Conservation (phyloP, 2,113 vertebrate species). For the Gallinago media region DNA sequence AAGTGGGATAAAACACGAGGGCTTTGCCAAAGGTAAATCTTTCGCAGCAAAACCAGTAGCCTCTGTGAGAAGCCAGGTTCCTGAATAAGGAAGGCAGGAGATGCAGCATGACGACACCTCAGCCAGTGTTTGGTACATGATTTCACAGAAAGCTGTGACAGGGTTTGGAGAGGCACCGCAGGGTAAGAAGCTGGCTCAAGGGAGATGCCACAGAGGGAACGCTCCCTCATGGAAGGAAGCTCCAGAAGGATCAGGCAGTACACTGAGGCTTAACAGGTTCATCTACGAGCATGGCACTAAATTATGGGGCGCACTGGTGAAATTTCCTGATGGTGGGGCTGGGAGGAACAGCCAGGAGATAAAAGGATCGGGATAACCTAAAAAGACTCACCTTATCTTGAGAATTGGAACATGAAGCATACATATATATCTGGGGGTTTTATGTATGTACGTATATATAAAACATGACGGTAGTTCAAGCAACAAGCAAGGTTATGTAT, state of each 20-base stretch:
- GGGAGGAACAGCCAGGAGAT: background rate
- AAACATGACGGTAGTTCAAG: background rate
- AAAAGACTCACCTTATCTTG: background rate
- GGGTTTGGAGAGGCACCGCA: background rate
- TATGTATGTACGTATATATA: background rate
- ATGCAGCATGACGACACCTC: background rate
- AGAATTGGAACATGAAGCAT: background rate
- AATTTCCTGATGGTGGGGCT: background rate
- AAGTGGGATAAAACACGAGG: background rate
- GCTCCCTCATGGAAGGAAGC: background rate
- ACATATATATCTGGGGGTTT: background rate
- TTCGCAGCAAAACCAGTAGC: background rate
- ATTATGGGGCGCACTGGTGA: background rate
- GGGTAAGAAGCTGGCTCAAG: background rate
- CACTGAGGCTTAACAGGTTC: background rate
- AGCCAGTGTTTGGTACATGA: accelerated
- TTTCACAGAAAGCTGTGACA: background rate
- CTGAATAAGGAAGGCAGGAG: background rate
- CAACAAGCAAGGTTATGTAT: background rate
- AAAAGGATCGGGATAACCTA: background rate
- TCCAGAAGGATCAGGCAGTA: background rate
- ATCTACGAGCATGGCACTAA: too few relatives aligned
- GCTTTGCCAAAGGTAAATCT: background rate
- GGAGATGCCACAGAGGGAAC: background rate
- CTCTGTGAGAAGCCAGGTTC: background rate